These are phyloP conservation scores for Hypomecis atomaria DNA, from an alignment of 2,888 invertebrate genomes.

Conservation along the genomic window DNA sequence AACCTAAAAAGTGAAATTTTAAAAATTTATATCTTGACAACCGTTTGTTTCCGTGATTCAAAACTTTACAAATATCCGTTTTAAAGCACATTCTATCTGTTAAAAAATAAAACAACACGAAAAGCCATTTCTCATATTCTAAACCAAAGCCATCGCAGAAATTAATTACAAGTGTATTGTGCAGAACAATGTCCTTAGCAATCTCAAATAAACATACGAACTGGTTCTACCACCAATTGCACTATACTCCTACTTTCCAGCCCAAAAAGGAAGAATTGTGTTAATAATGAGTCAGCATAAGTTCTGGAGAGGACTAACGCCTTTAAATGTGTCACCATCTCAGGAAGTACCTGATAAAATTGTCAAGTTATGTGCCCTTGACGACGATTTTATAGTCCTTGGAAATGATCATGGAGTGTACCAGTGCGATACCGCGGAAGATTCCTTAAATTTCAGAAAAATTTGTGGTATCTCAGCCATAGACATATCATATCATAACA, in stretches of 20 bases:
- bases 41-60: no score
- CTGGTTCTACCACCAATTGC: conserved; percentile 52
- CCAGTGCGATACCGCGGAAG: conserved; percentile 69
- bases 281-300: conserved; percentile 79
- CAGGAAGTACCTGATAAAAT: conserved; percentile 78
- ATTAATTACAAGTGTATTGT: conserved; percentile 17
- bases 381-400: conserved; percentile 71
- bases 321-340: conserved; percentile 61
- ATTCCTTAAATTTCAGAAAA: conserved; percentile 73
- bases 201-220: conserved; percentile 22
- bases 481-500: conserved; percentile 86
- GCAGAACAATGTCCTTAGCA: conserved; percentile 35
- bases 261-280: conserved; percentile 50
- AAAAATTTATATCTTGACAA: no score
- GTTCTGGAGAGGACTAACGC: conserved; percentile 77
- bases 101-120: no score
- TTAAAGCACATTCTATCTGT: no score
- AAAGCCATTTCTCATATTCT: no score
- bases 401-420: conserved; percentile 79
- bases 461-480: conserved; percentile 82
- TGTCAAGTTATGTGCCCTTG: conserved; percentile 73
- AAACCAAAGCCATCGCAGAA: not conserved
- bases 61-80: no score
- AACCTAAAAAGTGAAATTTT: no score
- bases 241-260: conserved; percentile 55